These are phyloP conservation scores for Grammomys dolichurus DNA, from an alignment of 2,113 vertebrate species.

Conservation along the genomic window DNA sequence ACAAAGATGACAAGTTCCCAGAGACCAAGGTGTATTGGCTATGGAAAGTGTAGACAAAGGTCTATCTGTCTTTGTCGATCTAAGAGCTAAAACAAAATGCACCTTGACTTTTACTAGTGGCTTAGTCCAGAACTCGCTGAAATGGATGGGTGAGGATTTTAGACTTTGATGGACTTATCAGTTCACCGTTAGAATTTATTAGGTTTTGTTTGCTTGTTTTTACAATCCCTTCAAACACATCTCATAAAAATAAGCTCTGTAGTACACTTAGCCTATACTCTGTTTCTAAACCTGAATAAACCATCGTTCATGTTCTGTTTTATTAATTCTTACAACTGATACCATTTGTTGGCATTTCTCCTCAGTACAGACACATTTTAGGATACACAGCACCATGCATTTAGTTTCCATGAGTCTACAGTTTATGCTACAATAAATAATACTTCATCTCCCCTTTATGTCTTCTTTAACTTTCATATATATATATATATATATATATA, in stretches of 20 bases:
- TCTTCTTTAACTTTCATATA: not conserved
- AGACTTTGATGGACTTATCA: not conserved
- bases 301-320: not conserved
- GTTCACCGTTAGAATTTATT: not conserved
- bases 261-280: not conserved
- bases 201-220: not conserved
- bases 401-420: not conserved
- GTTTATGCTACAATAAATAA: not conserved
- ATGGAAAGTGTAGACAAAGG: not conserved
- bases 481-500: not conserved
- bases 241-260: not conserved
- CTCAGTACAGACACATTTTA: not conserved
- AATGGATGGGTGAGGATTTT: not conserved
- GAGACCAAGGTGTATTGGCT: not conserved
- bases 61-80: not conserved
- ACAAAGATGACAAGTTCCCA: not conserved
- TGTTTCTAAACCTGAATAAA: not conserved
- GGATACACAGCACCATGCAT: not conserved
- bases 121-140: not conserved
- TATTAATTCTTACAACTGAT: not conserved
- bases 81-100: not conserved
- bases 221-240: conserved; percentile 3
- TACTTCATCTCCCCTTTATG: not conserved
- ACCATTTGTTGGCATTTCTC: not conserved
- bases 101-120: not conserved